Conservation (phyloP, 2,113 vertebrate genomes). For the Cyphomyrus discorhynchus region DNA sequence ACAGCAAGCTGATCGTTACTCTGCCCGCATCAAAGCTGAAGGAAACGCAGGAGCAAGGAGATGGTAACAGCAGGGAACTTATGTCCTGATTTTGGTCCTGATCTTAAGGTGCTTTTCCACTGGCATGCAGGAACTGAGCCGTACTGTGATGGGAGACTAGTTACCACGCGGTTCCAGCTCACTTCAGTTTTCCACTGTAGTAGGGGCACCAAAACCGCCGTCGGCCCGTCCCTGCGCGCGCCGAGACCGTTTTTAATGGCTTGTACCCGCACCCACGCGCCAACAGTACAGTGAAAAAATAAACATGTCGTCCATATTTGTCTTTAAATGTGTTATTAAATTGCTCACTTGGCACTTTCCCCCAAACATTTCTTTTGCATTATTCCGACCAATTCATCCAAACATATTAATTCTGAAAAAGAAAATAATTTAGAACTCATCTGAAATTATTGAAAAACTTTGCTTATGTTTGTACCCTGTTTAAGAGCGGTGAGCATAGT, state of each 20-base stretch:
- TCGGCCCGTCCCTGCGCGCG: too few relatives aligned
- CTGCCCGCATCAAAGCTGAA: conserved; percentile 46
- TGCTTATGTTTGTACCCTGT: not conserved
- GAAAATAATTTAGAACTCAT: not conserved
- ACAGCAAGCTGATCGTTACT: conserved; percentile 82
- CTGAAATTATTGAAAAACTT: not conserved
- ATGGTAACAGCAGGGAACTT: not conserved
- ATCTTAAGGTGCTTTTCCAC: not conserved
- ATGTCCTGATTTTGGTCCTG: not conserved
- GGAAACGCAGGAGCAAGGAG: conserved; percentile 19
- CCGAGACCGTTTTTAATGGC: too few relatives aligned
- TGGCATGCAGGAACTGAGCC: not conserved
- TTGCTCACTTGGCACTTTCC: not conserved
- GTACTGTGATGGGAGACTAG: not conserved
- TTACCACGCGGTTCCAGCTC: not conserved
- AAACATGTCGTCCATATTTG: not conserved
- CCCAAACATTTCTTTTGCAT: not conserved
- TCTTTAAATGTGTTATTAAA: not conserved
- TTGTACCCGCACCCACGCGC: too few relatives aligned
- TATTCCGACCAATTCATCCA: not conserved
- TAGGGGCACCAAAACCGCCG: not conserved
- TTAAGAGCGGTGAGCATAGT: not conserved
- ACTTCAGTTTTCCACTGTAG: not conserved
- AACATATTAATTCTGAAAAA: not conserved
- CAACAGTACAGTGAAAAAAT: not conserved